Evolutionary conservation across 2,797 vertebrate genomes (phyloP).

Genomic region (Hypotaenidia philippensis): DNA sequence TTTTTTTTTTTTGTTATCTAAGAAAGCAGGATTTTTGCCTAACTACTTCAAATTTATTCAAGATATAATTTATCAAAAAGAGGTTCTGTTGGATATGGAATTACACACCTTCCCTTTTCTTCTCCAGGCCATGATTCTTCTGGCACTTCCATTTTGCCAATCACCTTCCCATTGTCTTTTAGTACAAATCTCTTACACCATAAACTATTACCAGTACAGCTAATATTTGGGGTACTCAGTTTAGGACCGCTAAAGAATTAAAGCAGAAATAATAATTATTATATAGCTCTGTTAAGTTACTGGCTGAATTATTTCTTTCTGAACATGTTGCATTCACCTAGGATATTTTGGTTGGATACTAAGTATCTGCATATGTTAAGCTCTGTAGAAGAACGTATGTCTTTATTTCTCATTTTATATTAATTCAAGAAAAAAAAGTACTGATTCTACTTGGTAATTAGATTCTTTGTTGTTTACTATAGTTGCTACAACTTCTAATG

Average conservation of each 20-base stretch:
- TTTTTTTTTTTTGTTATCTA: not conserved
- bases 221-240: not conserved
- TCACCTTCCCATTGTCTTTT: not conserved
- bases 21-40: not conserved
- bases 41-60: not conserved
- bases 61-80: not conserved
- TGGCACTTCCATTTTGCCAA: not conserved
- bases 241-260: not conserved
- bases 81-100: not conserved
- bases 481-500: not conserved
- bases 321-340: not conserved
- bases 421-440: rapidly evolving
- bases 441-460: not conserved
- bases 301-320: not conserved
- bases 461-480: not conserved
- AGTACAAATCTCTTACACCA: not conserved
- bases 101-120: rapidly evolving
- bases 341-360: not conserved
- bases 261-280: not conserved
- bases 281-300: not conserved
- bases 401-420: not conserved
- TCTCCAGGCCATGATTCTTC: not conserved
- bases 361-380: not conserved
- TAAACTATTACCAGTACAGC: not conserved
- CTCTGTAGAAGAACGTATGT: not conserved